Conservation (phyloP, 2,797 vertebrate genomes). For the Macroramphosus scolopax region DNA sequence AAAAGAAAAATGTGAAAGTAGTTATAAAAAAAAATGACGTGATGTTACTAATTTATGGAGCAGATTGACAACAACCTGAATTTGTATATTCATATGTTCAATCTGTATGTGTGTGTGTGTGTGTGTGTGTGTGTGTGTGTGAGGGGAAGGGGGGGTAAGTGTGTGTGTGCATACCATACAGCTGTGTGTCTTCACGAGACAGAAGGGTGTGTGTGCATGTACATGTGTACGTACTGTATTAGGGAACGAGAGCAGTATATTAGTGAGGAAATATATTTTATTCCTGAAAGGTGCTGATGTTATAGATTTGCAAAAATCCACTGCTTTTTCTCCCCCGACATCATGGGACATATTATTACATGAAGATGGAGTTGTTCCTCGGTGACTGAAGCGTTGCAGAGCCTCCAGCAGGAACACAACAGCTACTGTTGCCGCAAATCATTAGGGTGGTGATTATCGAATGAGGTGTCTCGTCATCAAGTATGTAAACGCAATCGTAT, state of each 20-base stretch:
- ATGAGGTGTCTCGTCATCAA: slow-evolving; percentile 42
- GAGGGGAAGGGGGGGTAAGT: slow-evolving; percentile 32
- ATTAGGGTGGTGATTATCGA: slow-evolving; percentile 33
- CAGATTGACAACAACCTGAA: slow-evolving; percentile 48
- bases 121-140: slow-evolving; percentile 23
- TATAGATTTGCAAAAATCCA: slow-evolving; percentile 59
- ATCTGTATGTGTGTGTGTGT: slow-evolving; percentile 25
- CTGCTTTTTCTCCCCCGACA: slow-evolving; percentile 17
- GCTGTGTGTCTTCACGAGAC: not conserved
- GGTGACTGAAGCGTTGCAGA: slow-evolving; percentile 29
- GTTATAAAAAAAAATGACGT: slow-evolving; percentile 51
- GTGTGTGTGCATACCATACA: slow-evolving; percentile 8
- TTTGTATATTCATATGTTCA: slow-evolving; percentile 54
- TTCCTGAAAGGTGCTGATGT: slow-evolving; percentile 73
- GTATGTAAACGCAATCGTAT: slow-evolving; percentile 59
- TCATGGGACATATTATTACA: slow-evolving; percentile 42
- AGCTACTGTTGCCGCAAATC: slow-evolving; percentile 61
- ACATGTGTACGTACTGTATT: slow-evolving; percentile 42
- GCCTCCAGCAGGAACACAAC: slow-evolving; percentile 50
- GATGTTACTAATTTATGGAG: slow-evolving; percentile 69
- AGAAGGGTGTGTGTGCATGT: slow-evolving; percentile 33
- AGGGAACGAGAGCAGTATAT: slow-evolving; percentile 15
- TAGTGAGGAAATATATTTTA: slow-evolving; percentile 49
- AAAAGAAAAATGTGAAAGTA: slow-evolving; percentile 28
- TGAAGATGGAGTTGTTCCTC: slow-evolving; percentile 19